A percentile compares a stretch with the other conserved stretches of the same genome.
These are phyloP conservation scores for Trematomus loennbergii DNA, from an alignment of 2,113 vertebrate genomes.

Conservation along the genomic window DNA sequence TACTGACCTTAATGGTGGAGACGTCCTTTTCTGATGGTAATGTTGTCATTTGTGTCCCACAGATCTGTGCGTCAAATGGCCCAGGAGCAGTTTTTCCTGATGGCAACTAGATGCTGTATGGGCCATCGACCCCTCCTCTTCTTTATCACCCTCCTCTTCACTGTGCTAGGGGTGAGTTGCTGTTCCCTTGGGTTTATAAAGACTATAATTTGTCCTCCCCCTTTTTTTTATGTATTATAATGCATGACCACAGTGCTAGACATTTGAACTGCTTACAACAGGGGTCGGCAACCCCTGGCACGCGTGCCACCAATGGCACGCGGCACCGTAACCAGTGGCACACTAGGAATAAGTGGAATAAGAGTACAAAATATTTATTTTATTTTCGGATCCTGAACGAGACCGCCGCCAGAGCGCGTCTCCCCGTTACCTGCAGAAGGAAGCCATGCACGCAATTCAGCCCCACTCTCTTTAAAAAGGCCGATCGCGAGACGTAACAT, in stretches of 20 bases:
- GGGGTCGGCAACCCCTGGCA: too few species aligned
- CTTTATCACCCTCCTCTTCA: slow-evolving; percentile 98
- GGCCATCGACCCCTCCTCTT: slow-evolving; percentile 98
- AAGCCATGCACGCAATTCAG: too few species aligned
- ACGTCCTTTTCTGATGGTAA: not conserved
- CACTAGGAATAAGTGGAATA: too few species aligned
- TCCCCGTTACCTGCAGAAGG: too few species aligned
- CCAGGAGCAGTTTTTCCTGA: slow-evolving; percentile 99
- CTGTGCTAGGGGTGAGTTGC: slow-evolving; percentile 88
- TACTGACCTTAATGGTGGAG: not conserved
- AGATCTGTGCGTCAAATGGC: slow-evolving; percentile 99
- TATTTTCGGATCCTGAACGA: too few species aligned
- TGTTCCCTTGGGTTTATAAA: not conserved
- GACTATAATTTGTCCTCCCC: not conserved
- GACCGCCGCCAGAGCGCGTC: too few species aligned
- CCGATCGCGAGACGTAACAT: too few species aligned
- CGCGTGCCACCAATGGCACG: too few species aligned
- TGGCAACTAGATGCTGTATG: slow-evolving; percentile 99
- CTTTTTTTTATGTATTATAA: not conserved
- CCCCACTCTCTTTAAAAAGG: too few species aligned
- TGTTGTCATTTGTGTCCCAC: slow-evolving; percentile 24
- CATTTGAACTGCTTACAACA: not conserved
- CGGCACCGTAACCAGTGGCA: too few species aligned
- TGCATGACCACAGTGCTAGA: not conserved
- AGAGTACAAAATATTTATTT: too few species aligned